Base-by-base conservation (phyloP, 23 tunicate species). In the Clavelina lepadiformis region DNA sequence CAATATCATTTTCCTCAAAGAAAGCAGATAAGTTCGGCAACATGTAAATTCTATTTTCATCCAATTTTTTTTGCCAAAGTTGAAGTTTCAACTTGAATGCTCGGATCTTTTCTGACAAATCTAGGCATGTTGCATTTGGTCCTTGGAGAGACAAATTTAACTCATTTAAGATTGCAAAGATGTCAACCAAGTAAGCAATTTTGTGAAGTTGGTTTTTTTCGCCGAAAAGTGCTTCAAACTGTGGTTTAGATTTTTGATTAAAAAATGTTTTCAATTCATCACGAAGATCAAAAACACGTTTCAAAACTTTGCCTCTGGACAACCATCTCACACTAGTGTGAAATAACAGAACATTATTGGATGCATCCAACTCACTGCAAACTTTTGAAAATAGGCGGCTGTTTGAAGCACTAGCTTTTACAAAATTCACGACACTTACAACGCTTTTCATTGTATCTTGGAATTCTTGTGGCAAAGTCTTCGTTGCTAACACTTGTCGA, bases 51-150 rank as follows among this genome's bases (percentile, higher is more conserved):
- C n/a, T 53, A 20, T 53, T 53, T 53, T 53, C 59, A 11, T 23
- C 36, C 22, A 23, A 11, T 59, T 53, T 53, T 53, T 53, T 53
- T 53, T 53, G 59, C 59, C 59, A 53, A 15, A 11, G 59, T 53
- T 53, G 59, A 53, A 53, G 59, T 53, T 53, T 53, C 23, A 53
- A 53, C 70, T 64, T n/a, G 70, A 28, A 67, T 26, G 27, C n/a
- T 49, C 61, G 61, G 73, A 67, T 18, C 62, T 67, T 67, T 67
- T 67, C 70, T 64, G 70, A 64, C 70, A 64, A 64, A 64, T 64
- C 70, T 64, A 64, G 70, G 70, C 58, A 64, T 64, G 70, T 64
- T 64, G 70, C 70, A 64, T 64, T 64, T 64, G 70, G 70, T 64
- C 70, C 38, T 60, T 28, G 38, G 41, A 60, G 66, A 28, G 20